phyloP scores from a whole-genome alignment of 2,113 vertebrate genomes.

The Aegithalos caudatus region DNA sequence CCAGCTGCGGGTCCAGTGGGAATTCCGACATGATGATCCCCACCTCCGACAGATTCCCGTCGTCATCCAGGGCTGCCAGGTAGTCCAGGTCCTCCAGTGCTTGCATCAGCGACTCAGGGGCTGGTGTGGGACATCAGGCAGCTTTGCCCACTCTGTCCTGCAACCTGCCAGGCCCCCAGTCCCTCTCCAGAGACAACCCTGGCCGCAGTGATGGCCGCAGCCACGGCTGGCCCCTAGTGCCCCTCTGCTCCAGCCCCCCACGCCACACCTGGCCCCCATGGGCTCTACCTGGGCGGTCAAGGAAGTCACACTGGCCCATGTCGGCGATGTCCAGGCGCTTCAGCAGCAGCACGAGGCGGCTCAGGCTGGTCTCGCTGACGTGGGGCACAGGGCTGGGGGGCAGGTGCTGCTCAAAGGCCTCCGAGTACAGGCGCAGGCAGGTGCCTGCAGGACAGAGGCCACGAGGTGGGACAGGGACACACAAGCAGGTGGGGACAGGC shows the following conservation, averaged over 20 bases:
- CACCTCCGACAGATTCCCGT: slow-evolving; percentile 84
- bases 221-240: rapidly evolving
- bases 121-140: slow-evolving; percentile 34
- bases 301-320: slow-evolving; percentile 85
- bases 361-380: slow-evolving; percentile 88
- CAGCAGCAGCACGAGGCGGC: slow-evolving; percentile 81
- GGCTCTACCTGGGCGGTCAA: slow-evolving; percentile 80
- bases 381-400: slow-evolving; percentile 68
- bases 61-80: slow-evolving; percentile 83
- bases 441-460: slow-evolving; percentile 71
- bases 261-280: rapidly evolving
- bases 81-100: slow-evolving; percentile 89
- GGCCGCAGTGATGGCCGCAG: rapidly evolving
- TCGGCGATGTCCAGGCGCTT: slow-evolving; percentile 86
- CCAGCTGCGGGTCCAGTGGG: slow-evolving; percentile 80
- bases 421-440: slow-evolving; percentile 87
- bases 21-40: slow-evolving; percentile 88
- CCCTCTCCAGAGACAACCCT: background rate
- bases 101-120: slow-evolving; percentile 86
- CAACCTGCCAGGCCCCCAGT: rapidly evolving
- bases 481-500: background rate
- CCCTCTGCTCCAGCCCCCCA: background rate
- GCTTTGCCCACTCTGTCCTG: background rate
- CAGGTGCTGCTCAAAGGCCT: slow-evolving; percentile 79
- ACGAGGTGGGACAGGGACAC: background rate